Evolutionary conservation across 2,888 invertebrate species (phyloP).

Genomic region (Tiphia femorata): DNA sequence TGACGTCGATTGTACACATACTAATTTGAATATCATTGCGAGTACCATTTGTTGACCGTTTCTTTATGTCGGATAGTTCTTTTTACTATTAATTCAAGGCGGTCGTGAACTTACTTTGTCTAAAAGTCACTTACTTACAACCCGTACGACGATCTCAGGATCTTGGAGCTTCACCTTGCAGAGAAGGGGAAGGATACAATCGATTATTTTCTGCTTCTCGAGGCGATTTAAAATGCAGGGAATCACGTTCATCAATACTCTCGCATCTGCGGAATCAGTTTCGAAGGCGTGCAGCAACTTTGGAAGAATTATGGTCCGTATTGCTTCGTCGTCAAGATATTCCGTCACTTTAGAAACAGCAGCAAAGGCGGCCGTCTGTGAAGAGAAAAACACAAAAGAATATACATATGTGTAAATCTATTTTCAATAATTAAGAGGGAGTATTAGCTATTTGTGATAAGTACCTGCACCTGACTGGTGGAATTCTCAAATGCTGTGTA

Average conservation of each 20-base stretch:
- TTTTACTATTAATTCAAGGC: neutral
- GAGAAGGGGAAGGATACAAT: constrained; percentile 90
- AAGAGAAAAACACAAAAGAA: constrained; percentile 13
- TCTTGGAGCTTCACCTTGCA: constrained; percentile 89
- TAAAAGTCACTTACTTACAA: constrained; percentile 86
- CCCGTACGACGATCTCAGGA: constrained; percentile 88
- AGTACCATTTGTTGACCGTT: neutral
- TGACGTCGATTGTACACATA: too few relatives aligned
- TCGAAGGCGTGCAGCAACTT: constrained; percentile 87
- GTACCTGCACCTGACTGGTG: constrained; percentile 90
- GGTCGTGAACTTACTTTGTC: too few relatives aligned
- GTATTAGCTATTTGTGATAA: too few relatives aligned
- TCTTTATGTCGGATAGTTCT: neutral
- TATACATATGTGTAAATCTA: neutral
- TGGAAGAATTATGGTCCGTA: constrained; percentile 84
- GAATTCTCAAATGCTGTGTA: constrained; percentile 90
- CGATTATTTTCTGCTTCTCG: constrained; percentile 89
- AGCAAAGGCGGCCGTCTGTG: constrained; percentile 88
- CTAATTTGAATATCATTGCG: too few relatives aligned
- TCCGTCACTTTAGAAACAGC: constrained; percentile 89
- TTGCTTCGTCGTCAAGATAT: constrained; percentile 84
- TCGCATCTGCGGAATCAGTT: constrained; percentile 83
- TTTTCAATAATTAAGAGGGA: neutral
- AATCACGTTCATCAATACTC: constrained; percentile 83
- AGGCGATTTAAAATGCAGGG: constrained; percentile 85